phyloP scores from a whole-genome alignment of 2,797 vertebrate genomes.

The Anas capensis region DNA sequence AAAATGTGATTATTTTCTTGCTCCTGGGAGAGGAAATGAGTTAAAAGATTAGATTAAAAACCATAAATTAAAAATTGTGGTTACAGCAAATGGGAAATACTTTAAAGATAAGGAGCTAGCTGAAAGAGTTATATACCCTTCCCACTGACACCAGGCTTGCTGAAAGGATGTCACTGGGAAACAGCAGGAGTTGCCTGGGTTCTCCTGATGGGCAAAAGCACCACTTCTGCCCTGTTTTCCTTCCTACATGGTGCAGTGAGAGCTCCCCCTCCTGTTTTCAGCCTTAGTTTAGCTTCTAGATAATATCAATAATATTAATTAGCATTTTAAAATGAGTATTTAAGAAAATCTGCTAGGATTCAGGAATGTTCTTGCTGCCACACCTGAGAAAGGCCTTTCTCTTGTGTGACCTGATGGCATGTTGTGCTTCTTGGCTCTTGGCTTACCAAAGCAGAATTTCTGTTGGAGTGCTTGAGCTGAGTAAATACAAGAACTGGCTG shows the following conservation, averaged over 20 bases:
- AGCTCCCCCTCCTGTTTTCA: constrained; percentile 40
- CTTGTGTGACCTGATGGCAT: rapidly evolving
- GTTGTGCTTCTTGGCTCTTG: not conserved
- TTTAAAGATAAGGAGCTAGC: not conserved
- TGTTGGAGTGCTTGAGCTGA: not conserved
- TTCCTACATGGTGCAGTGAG: not conserved
- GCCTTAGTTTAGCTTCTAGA: not conserved
- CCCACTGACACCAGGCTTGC: not conserved
- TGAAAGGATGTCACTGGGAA: not conserved
- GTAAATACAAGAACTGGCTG: not conserved
- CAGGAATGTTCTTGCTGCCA: not conserved
- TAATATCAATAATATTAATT: not conserved
- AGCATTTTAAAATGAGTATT: not conserved
- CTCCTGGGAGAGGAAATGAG: not conserved
- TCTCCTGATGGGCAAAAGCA: not conserved
- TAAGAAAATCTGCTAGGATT: not conserved
- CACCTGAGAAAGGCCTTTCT: not conserved
- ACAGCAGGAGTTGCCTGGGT: not conserved
- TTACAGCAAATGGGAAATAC: not conserved
- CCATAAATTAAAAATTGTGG: not conserved
- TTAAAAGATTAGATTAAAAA: not conserved
- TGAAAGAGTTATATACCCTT: not conserved
- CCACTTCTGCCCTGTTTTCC: not conserved
- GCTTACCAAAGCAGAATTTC: not conserved
- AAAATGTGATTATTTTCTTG: not conserved